Percentiles rank a stretch among this genome's conserved stretches.
Evolutionary conservation across 2,888 invertebrate species (phyloP).

Genomic region (Lissonota sp.): DNA sequence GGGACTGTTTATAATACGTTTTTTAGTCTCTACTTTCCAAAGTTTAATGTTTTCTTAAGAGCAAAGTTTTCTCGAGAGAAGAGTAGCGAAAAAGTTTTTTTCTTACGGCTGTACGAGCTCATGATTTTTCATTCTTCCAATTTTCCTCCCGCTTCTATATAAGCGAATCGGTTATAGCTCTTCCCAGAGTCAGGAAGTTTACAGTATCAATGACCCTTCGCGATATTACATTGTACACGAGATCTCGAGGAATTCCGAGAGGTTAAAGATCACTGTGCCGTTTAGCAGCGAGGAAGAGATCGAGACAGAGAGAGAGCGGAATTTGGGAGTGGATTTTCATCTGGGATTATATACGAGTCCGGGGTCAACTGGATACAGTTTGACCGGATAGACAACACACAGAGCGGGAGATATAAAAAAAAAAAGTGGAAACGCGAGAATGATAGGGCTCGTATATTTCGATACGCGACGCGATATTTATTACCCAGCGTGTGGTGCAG

Average conservation of each 20-base stretch:
- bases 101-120: background rate
- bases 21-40: background rate
- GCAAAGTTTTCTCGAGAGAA: constrained; percentile 11
- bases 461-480: constrained; percentile 71
- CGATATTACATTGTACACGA: background rate
- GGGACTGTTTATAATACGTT: too few species aligned
- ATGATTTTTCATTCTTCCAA: constrained; percentile 18
- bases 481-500: constrained; percentile 59
- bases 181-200: background rate
- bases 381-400: constrained; percentile 16
- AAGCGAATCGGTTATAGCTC: background rate
- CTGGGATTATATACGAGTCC: constrained; percentile 28
- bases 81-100: constrained; percentile 4
- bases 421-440: constrained; percentile 49
- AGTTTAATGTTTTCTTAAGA: constrained; percentile 8
- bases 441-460: constrained; percentile 69
- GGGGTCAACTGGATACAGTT: constrained; percentile 36
- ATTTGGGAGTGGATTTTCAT: constrained; percentile 6
- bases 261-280: background rate
- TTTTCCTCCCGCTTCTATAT: background rate
- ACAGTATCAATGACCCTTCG: constrained; percentile 9
- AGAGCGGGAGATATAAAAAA: constrained; percentile 2
- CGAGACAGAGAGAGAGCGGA: background rate
- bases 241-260: constrained; percentile 13
- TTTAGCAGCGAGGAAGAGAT: background rate